Evolutionary conservation across 1,140 invertebrate species (phyloP), one percentile per base, ranked within the genome.

Genomic region (Eubasilissa regina): DNA sequence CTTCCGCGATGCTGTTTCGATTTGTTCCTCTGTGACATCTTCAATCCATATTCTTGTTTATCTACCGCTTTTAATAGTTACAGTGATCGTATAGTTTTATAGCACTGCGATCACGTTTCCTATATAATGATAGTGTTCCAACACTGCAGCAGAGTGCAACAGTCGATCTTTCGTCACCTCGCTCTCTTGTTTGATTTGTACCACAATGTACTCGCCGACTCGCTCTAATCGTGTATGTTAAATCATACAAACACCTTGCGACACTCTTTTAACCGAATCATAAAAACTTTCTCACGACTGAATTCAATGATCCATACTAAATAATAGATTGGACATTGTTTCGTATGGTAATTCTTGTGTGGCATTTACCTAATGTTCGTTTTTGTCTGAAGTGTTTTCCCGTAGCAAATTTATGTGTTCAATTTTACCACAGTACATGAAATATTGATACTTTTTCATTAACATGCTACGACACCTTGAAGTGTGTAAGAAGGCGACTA

Each of bases 141-240:
- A 25, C 51, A 12, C 19, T 51, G 66, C 21, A 48, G 45, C 7
- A 43, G 66, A 70, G 45, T 70, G 66, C 6, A 51, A 25, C 44
- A 70, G 15, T 51, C 45, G 47, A 70, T 70, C 66, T 70, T 70
- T 70, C 66, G 10, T 51, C 66, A 70, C 66, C 66, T 70, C 58
- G 25, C 25, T 25, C 58, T 21, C 47, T 70, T 70, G 66, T 70
- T 48, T 70, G 66, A 70, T 70, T 48, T 70, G 45, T 47, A 21
- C 66, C 66, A 19, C 51, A 51, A 21, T 70, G 19, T 45, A 47
- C 19, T 48, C 45, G 48, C 48, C 8, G 21, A 48, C 47, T 51
- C 35, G 48, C 45, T 51, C 21, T 70, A 70, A 70, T 70, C 66
- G 66, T 70, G 66, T 15, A 70, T 70, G 66, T 51, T 51, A 70